phyloP scores from a whole-genome alignment of 2,888 invertebrate genomes.

The Deilephila porcellus region DNA sequence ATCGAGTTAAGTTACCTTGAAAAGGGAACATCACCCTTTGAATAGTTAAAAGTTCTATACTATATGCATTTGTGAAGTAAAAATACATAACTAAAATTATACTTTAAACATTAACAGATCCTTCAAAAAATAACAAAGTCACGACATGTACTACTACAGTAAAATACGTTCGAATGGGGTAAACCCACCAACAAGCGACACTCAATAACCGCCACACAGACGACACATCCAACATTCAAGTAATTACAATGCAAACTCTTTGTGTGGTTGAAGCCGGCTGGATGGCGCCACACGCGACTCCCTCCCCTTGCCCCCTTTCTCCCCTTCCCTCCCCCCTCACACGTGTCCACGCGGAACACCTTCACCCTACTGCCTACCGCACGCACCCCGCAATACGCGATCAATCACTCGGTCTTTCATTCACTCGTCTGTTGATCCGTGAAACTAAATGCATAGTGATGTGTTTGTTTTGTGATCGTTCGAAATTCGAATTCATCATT shows the following conservation, averaged over 20 bases:
- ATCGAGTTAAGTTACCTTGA: neutral
- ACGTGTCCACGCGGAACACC: slow-evolving; percentile 41
- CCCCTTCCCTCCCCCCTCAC: neutral
- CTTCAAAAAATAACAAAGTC: too few relatives aligned
- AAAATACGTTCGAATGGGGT: neutral
- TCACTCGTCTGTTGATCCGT: slow-evolving; percentile 35
- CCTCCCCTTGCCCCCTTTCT: slow-evolving; percentile 45
- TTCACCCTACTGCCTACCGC: slow-evolving; percentile 47
- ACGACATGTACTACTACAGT: neutral
- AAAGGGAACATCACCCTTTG: neutral
- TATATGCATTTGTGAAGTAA: too few relatives aligned
- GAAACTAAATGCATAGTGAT: slow-evolving; percentile 21
- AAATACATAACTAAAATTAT: too few relatives aligned
- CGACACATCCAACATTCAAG: slow-evolving; percentile 40
- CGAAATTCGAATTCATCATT: slow-evolving; percentile 15
- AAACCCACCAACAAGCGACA: slow-evolving; percentile 7
- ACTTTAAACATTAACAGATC: too few relatives aligned
- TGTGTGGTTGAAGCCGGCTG: slow-evolving; percentile 43
- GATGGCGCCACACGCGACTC: slow-evolving; percentile 64
- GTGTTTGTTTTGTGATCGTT: neutral
- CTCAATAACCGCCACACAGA: slow-evolving; percentile 21
- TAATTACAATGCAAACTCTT: slow-evolving; percentile 46
- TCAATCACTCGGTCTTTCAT: slow-evolving; percentile 45
- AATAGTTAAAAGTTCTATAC: too few relatives aligned
- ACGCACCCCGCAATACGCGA: slow-evolving; percentile 42